Evolutionary conservation across 1,140 invertebrate species (phyloP).

Genomic region (Philaenus spumarius): DNA sequence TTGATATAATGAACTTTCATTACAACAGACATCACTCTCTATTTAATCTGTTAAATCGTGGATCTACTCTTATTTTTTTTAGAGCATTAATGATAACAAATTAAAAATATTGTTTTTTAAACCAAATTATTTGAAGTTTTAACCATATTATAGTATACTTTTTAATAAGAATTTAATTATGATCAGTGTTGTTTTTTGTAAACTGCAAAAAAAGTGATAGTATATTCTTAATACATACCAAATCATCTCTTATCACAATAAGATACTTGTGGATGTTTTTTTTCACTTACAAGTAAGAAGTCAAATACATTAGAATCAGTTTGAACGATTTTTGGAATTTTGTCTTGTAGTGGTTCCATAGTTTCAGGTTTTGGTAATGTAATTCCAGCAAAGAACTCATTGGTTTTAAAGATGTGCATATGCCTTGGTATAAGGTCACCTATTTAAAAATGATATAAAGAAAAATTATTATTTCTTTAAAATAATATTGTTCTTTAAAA

Average conservation of each 20-base stretch:
- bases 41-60: too few relatives aligned
- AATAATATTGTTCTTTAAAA: too few relatives aligned
- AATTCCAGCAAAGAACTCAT: conserved; percentile 93
- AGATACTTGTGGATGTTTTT: too few relatives aligned
- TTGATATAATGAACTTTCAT: too few relatives aligned
- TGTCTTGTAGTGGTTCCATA: conserved; percentile 67
- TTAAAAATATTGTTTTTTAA: not conserved
- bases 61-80: too few relatives aligned
- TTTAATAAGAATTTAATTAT: not conserved
- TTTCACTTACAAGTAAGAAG: conserved; percentile 74
- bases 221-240: too few relatives aligned
- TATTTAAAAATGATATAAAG: conserved; percentile 30
- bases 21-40: too few relatives aligned
- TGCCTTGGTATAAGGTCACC: conserved; percentile 89
- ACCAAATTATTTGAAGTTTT: not conserved
- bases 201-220: too few relatives aligned
- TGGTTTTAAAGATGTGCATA: conserved; percentile 90
- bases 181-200: too few relatives aligned
- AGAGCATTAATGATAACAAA: not conserved
- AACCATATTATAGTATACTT: not conserved
- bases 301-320: conserved; percentile 63
- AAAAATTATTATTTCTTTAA: too few relatives aligned
- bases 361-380: conserved; percentile 86
- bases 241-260: too few relatives aligned
- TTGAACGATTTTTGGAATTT: conserved; percentile 63